Percentiles rank a stretch among this genome's conserved stretches.
These are phyloP conservation scores for Numida meleagris DNA, from an alignment of 2,113 vertebrate genomes.

Conservation along the genomic window DNA sequence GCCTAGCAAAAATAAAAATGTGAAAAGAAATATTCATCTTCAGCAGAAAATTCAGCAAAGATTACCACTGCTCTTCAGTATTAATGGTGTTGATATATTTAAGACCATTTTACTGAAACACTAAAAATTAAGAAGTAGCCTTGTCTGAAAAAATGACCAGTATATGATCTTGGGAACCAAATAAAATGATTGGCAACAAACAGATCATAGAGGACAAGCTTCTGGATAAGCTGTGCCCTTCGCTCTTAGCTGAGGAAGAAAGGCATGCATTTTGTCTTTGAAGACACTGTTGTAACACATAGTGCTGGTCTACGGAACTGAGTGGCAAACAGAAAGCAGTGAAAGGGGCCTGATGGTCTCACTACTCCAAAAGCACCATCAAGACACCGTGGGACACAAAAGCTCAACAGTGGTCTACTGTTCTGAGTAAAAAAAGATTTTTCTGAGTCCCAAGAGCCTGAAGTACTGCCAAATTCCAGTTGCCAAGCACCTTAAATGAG, in stretches of 20 bases:
- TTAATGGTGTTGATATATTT: neutral
- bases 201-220: neutral
- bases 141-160: neutral
- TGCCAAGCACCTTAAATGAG: neutral
- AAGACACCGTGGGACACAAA: rapidly evolving
- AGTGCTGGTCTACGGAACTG: neutral
- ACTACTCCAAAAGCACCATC: neutral
- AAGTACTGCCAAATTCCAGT: neutral
- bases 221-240: neutral
- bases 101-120: neutral
- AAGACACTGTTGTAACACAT: neutral
- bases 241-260: neutral
- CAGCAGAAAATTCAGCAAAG: neutral
- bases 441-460: neutral
- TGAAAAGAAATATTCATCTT: neutral
- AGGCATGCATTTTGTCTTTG: neutral
- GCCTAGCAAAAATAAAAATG: neutral
- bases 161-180: neutral
- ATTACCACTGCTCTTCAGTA: neutral
- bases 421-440: neutral
- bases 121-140: neutral
- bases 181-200: neutral
- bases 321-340: neutral
- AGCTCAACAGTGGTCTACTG: neutral
- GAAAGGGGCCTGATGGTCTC: neutral